Percentiles rank a stretch among this genome's conserved stretches.
Conservation (phyloP, 1,140 invertebrate species). For the Diorhabda carinulata region DNA sequence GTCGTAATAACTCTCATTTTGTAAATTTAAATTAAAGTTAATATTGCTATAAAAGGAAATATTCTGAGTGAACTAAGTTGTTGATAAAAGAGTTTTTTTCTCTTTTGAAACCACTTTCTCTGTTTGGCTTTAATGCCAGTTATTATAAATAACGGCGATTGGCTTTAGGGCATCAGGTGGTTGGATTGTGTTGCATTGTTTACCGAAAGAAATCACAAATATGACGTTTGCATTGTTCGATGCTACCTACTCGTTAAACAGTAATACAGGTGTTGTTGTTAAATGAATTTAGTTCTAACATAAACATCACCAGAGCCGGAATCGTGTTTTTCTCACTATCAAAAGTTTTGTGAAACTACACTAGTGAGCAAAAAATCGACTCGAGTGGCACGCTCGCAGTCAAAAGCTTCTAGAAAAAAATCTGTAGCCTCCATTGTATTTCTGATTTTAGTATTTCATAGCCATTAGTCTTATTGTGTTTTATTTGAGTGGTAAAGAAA, state of each 20-base stretch:
- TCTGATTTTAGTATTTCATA: background rate
- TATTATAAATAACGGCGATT: background rate
- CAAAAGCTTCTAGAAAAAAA: no score
- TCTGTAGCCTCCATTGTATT: background rate
- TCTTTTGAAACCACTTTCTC: background rate
- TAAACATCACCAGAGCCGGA: background rate
- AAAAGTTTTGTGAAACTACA: background rate
- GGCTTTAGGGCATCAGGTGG: conserved; percentile 6
- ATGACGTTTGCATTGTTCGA: background rate
- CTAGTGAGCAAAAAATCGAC: background rate
- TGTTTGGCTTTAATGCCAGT: background rate
- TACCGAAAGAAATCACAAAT: background rate
- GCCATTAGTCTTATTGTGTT: background rate
- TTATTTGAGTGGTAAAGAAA: background rate
- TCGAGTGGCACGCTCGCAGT: no score
- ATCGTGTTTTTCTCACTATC: background rate
- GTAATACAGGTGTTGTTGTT: background rate
- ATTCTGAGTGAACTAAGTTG: no score
- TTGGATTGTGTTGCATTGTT: background rate
- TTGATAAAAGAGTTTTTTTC: background rate
- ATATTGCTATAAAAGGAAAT: background rate
- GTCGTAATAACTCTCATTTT: background rate
- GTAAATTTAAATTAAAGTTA: background rate
- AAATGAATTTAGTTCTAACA: background rate
- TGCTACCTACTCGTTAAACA: background rate